Evolutionary conservation across 2,888 invertebrate genomes (phyloP), one percentile per base, ranked within the genome.

Genomic region (Drosophila subsilvestris): DNA sequence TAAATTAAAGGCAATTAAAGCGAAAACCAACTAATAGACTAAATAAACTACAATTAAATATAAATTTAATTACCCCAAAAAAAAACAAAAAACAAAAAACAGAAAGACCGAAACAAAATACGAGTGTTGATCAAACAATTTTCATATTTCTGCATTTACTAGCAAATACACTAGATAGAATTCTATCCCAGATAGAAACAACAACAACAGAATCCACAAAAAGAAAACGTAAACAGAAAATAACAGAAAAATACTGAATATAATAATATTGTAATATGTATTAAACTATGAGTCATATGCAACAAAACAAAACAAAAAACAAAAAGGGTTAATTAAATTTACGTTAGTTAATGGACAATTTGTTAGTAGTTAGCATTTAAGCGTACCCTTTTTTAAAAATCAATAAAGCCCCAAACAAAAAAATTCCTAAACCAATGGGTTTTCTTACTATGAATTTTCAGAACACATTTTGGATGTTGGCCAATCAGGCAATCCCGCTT

Each of bases 101-200:
- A 67, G 71, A 81, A 69, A 44, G 61, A 70, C 42, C 37, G 25
- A 66, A 62, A 56, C 29, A 25, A 56, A 61, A 61, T 20, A 50
- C 48, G 61, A 44, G 57, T 63, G 63, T 60, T 55, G 58, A 48
- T 69, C 75, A 53, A 55, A 67, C 63, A 67, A 79, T 80, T 69
- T 82, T 79, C 69, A 90, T 82, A 86, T 87, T 88, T 88, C 89
- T 90, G 90, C 90, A 85, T 85, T 88, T 90, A 86, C 79, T 87
- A 87, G 81, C 74, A 71, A 87, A 82, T 87, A 81, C 72, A n/a
- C 59, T 20, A 56, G 37, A 56, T 47, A 53, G n/a, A 47, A 47
- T 49, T 17, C 50, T 25, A 25, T 47, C n/a, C 10, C 45, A 63
- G 44, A 65, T 57, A 63, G 50, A 54, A 63, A 48, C 61, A 51